Evolutionary conservation across 2,888 invertebrate genomes (phyloP).

Genomic region (Atrina japonica): DNA sequence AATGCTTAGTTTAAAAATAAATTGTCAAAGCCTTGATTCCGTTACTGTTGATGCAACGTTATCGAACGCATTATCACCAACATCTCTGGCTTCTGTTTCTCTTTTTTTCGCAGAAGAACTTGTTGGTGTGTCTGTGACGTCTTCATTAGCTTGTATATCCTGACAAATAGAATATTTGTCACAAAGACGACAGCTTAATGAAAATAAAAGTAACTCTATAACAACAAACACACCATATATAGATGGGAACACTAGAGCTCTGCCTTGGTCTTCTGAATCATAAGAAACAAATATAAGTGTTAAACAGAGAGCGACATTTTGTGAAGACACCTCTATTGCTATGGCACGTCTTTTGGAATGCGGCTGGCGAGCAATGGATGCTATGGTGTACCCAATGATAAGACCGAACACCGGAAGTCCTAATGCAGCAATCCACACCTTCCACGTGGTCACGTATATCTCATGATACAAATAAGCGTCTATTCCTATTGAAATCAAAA

Average conservation of each 20-base stretch:
- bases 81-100: no score
- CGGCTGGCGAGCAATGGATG: constrained; percentile 9
- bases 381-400: constrained; percentile 13
- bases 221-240: constrained; percentile 34
- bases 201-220: neutral
- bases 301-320: constrained; percentile 37
- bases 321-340: constrained; percentile 30
- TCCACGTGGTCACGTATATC: constrained; percentile 23
- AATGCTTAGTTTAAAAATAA: no score
- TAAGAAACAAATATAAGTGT: constrained; percentile 35
- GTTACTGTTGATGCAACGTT: no score
- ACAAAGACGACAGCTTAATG: neutral
- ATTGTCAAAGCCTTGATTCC: no score
- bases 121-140: no score
- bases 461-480: constrained; percentile 12
- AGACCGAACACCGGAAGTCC: constrained; percentile 29
- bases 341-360: constrained; percentile 26
- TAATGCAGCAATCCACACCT: constrained; percentile 6
- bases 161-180: no score
- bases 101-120: no score
- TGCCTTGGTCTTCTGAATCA: constrained; percentile 4
- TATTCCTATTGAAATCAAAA: constrained; percentile 8
- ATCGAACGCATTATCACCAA: no score
- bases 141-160: no score
- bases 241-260: constrained; percentile 31